phyloP scores from a whole-genome alignment of 2,113 vertebrate species.

The Nibea albiflora region DNA sequence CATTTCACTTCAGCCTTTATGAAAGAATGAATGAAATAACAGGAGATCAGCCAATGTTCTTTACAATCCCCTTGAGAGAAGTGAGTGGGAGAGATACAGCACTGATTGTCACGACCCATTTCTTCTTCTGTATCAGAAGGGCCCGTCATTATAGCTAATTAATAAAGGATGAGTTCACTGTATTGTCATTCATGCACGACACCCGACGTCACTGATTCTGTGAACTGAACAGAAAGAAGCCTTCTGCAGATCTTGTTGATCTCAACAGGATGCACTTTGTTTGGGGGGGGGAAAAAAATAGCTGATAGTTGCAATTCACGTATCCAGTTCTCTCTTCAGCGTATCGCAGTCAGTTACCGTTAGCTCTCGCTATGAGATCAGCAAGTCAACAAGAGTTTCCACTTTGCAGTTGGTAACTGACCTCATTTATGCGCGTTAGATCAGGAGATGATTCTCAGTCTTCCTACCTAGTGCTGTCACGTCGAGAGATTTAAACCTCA shows the following conservation, averaged over 20 bases:
- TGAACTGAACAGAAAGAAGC: no score
- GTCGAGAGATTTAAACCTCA: not conserved
- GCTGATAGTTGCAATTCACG: no score
- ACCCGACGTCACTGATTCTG: not conserved
- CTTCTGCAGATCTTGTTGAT: not conserved
- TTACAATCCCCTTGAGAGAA: not conserved
- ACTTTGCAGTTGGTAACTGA: not conserved
- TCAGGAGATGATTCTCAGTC: constrained; percentile 1
- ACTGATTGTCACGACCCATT: not conserved
- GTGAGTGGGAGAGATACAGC: not conserved
- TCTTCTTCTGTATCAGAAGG: not conserved
- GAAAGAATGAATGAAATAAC: not conserved
- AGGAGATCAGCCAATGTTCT: not conserved
- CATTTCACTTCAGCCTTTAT: not conserved
- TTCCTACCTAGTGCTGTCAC: not conserved
- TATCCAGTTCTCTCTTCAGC: not conserved
- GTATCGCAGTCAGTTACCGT: not conserved
- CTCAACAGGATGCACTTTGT: no score
- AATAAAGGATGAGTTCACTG: not conserved
- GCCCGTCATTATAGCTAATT: not conserved
- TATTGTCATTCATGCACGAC: not conserved
- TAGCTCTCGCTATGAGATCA: not conserved
- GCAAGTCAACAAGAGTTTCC: constrained; percentile 1
- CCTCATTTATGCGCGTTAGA: not conserved
- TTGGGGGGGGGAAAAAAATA: no score